These are phyloP conservation scores for Cyclargus thomasi DNA, from an alignment of 1,140 invertebrate species.

Conservation along the genomic window DNA sequence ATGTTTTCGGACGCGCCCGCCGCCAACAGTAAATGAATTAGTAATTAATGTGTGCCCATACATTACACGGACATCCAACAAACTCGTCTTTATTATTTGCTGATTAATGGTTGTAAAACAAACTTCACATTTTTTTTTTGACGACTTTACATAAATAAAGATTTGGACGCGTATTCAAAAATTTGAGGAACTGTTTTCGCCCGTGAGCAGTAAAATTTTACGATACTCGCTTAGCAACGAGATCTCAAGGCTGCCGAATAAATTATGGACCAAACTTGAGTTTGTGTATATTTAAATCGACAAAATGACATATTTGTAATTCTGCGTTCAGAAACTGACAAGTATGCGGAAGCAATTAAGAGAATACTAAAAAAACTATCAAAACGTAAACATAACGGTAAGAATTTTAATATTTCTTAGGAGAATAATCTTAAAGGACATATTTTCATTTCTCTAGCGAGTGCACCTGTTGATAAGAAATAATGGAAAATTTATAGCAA, in stretches of 20 bases:
- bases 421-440: neutral
- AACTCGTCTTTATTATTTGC: slow-evolving; percentile 38
- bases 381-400: slow-evolving; percentile 13
- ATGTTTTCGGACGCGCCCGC: slow-evolving; percentile 40
- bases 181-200: neutral
- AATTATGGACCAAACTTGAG: slow-evolving; percentile 13
- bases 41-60: slow-evolving; percentile 63
- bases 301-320: slow-evolving; percentile 22
- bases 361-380: slow-evolving; percentile 9
- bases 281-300: slow-evolving; percentile 19
- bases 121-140: slow-evolving; percentile 8
- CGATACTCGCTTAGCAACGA: slow-evolving; percentile 16
- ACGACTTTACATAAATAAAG: no score
- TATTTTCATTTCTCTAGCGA: no score
- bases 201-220: neutral
- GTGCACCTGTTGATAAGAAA: no score
- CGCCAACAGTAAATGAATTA: slow-evolving; percentile 66
- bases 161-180: slow-evolving; percentile 13
- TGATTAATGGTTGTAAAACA: slow-evolving; percentile 29
- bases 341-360: slow-evolving; percentile 21
- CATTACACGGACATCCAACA: slow-evolving; percentile 45
- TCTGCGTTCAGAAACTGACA: slow-evolving; percentile 11
- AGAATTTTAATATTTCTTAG: neutral
- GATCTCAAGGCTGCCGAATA: slow-evolving; percentile 19
- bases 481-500: no score